Evolutionary conservation across 2,113 vertebrate species (phyloP).

Genomic region (Macrotus californicus): DNA sequence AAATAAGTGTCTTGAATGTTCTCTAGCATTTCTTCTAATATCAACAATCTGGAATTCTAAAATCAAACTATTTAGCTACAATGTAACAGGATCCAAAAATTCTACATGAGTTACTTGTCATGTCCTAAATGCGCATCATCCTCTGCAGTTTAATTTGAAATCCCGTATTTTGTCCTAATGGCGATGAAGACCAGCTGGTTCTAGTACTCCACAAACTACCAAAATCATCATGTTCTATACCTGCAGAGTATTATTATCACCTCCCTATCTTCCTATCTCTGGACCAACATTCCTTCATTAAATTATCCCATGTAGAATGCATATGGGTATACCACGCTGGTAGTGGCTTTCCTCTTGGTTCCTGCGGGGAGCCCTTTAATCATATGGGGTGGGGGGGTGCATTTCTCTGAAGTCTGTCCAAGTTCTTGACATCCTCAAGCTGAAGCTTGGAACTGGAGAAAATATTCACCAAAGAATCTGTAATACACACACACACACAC

Average conservation of each 20-base stretch:
- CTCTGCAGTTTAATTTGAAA: slow-evolving; percentile 1
- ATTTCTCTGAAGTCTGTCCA: not conserved
- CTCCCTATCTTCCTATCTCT: not conserved
- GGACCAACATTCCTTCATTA: not conserved
- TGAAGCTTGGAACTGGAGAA: not conserved
- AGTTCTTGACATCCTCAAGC: not conserved
- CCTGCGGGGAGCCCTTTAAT: not conserved
- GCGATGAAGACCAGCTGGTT: not conserved
- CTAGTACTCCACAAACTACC: not conserved
- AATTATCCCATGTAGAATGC: not conserved
- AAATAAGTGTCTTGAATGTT: not conserved
- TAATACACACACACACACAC: not conserved
- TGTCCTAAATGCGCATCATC: not conserved
- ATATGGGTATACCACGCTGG: not conserved
- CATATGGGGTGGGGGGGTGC: too few relatives aligned
- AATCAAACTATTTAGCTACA: slow-evolving; percentile 1
- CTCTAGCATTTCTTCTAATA: slow-evolving; percentile 9
- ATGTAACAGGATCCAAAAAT: not conserved
- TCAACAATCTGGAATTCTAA: not conserved
- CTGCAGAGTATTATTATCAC: not conserved
- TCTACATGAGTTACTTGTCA: not conserved
- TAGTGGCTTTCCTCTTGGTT: not conserved
- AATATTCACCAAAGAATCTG: not conserved
- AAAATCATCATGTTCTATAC: not conserved
- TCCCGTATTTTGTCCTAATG: not conserved